Percentiles rank a stretch among this genome's conserved stretches.
Conservation (phyloP, 2,888 invertebrate species). For the Eudasyphora cyanicolor region DNA sequence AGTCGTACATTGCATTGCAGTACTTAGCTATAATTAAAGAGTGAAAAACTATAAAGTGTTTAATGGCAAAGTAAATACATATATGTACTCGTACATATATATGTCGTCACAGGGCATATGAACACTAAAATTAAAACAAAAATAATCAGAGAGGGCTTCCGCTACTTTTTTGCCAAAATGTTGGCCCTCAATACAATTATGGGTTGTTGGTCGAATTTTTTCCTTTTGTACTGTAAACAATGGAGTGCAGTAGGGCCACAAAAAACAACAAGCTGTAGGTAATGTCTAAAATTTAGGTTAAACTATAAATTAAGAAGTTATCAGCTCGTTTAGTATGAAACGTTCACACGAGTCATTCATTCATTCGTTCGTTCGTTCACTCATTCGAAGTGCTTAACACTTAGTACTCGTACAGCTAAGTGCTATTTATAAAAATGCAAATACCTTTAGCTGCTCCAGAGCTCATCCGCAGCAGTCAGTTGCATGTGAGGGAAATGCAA, state of each 20-base stretch:
- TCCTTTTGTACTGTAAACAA: neutral
- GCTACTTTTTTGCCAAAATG: constrained; percentile 4
- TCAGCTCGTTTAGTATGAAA: constrained; percentile 54
- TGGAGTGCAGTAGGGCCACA: neutral
- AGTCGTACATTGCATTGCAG: neutral
- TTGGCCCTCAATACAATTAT: neutral
- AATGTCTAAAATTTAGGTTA: constrained; percentile 53
- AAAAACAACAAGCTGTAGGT: too few species aligned
- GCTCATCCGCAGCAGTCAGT: too few species aligned
- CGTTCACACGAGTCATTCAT: constrained; percentile 3
- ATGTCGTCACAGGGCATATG: neutral
- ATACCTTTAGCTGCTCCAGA: neutral
- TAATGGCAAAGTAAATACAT: neutral
- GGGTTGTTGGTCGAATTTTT: neutral
- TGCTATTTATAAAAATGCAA: constrained; percentile 6
- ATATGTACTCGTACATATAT: neutral
- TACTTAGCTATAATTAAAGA: neutral
- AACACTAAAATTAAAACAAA: neutral
- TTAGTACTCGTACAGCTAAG: neutral
- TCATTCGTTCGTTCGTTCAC: too few species aligned
- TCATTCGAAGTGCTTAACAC: neutral
- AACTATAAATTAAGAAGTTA: constrained; percentile 62
- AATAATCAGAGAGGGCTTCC: neutral
- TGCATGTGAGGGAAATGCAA: too few species aligned
- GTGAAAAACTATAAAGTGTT: neutral